Base-by-base conservation (phyloP, 2,888 invertebrate species). In the Troides helena region DNA sequence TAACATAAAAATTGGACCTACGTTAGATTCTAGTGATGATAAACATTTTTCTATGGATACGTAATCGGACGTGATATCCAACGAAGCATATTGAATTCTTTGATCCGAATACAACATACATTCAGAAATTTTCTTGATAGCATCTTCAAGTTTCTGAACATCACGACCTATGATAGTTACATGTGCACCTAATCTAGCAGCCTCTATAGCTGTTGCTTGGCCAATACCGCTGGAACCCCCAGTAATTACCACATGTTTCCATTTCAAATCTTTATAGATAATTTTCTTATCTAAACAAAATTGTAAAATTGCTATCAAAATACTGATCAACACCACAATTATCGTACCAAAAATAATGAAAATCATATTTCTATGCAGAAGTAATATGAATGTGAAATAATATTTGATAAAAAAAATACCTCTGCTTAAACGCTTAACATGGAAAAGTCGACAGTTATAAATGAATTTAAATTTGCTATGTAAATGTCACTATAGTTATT, bases 141-240 rank as follows among this genome's bases (percentile, higher is more conserved):
- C 95, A 68, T 91, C 87, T 82, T 95, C 92, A 17, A 99, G 91
- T 83, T 94, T 95, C 72, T 93, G 91, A 53, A 94, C 82, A 86
- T 98, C 95, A 80, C 99, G 94, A 0, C 99, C 99, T 73, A 99
- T 94, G 66, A 99, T 94, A 0, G 99, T 98, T 1, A 99, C 97
- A 88, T 97, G 94, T 6, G 98, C 98, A 43, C 99, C 99, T 77
- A 94, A 89, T 78, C 93, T 93, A 0, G 95, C 96, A 14, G 96
- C 97, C 80, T 96, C 94, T 39, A 95, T 91, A 0, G 98, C 99
- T 18, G 97, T 86, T 70, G 95, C 94, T 85, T 97, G 96, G 0
- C 99, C 99, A 77, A 99, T 99, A 10, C 99, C 99, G 88, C 98
- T 98, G 0, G 99, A 99, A 17, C 99, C 99, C 60, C 99, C 99